These are phyloP conservation scores for Momotus momota DNA, from an alignment of 2,797 vertebrate species.

Conservation along the genomic window DNA sequence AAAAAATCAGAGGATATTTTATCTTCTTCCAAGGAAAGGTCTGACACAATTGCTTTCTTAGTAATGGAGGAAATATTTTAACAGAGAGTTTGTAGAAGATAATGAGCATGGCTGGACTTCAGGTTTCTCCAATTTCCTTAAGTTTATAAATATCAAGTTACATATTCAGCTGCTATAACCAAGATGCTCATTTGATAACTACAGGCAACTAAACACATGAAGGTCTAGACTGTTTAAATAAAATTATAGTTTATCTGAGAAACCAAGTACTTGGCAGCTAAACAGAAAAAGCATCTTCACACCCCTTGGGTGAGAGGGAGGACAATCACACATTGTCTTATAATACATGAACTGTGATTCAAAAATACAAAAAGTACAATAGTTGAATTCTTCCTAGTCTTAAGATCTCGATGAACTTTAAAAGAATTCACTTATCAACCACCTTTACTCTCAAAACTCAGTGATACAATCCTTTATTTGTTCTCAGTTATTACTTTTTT, in stretches of 20 bases:
- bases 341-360: neutral
- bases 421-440: neutral
- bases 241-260: neutral
- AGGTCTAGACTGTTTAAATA: neutral
- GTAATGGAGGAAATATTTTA: neutral
- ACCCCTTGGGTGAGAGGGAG: neutral
- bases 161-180: neutral
- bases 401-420: constrained; percentile 13
- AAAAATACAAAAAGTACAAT: neutral
- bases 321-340: neutral
- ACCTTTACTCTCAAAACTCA: neutral
- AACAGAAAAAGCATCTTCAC: neutral
- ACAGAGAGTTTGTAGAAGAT: neutral
- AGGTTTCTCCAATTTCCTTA: neutral
- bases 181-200: neutral
- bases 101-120: neutral
- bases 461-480: neutral
- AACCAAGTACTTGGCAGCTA: neutral
- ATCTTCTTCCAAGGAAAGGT: neutral
- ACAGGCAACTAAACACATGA: neutral
- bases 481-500: constrained; percentile 11
- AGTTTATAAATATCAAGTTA: neutral
- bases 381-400: neutral
- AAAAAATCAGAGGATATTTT: neutral
- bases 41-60: neutral